Percentiles rank a stretch among this genome's conserved stretches.
Conservation (phyloP, 2,888 invertebrate genomes). For the Elysia crispata region DNA sequence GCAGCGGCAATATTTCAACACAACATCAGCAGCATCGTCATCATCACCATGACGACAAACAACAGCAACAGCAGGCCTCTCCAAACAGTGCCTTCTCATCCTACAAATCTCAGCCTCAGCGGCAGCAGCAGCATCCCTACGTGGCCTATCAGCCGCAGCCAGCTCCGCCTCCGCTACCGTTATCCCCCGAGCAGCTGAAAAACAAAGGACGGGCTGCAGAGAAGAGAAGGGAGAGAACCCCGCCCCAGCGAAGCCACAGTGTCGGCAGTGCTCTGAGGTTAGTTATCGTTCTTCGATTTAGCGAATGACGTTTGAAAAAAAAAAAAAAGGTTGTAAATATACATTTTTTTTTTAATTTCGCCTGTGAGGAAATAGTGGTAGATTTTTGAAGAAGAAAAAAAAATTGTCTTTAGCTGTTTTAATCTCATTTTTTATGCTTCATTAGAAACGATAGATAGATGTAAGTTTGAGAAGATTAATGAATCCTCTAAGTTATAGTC, state of each 20-base stretch:
- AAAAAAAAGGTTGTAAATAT: no score
- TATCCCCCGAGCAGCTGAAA: background rate
- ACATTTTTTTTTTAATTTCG: no score
- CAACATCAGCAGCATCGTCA: background rate
- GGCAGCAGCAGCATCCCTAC: conserved; percentile 28
- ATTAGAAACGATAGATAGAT: no score
- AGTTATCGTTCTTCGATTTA: background rate
- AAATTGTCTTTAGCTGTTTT: no score
- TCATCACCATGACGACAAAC: no score
- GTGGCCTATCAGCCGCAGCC: background rate
- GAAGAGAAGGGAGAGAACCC: background rate
- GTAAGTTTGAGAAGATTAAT: no score
- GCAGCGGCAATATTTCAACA: background rate
- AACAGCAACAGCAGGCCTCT: no score
- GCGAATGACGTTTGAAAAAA: no score
- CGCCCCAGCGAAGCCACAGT: conserved; percentile 15
- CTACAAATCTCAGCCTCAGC: conserved; percentile 30
- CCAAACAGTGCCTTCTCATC: conserved; percentile 38
- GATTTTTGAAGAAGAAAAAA: no score
- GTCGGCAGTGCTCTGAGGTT: conserved; percentile 32
- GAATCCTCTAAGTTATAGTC: no score
- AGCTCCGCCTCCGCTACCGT: background rate
- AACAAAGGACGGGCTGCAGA: background rate
- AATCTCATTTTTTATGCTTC: no score
- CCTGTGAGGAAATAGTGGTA: no score